Conservation (phyloP, 1,140 invertebrate species). For the roundworm (Caenorhabditis elegans) region DNA sequence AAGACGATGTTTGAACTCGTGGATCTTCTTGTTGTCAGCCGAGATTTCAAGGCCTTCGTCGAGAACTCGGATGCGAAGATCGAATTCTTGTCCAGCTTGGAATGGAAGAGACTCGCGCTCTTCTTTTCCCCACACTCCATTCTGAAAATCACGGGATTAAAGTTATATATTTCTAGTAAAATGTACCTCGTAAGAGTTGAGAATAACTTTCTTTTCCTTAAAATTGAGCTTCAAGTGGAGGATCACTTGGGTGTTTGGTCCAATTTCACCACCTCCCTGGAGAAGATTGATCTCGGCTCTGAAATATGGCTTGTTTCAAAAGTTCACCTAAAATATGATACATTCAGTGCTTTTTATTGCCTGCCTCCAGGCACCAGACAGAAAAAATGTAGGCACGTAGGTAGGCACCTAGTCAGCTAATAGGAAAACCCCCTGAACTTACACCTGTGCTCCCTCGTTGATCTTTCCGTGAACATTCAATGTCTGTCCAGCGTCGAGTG, state of each 20-base stretch:
- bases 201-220: slow-evolving; percentile 48
- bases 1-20: slow-evolving; percentile 51
- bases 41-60: slow-evolving; percentile 43
- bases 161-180: background rate
- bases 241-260: slow-evolving; percentile 14
- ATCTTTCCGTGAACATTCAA: slow-evolving; percentile 16
- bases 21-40: slow-evolving; percentile 45
- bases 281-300: slow-evolving; percentile 49
- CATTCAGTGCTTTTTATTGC: no score
- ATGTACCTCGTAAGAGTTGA: slow-evolving; percentile 38
- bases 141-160: slow-evolving; percentile 35
- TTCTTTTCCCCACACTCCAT: slow-evolving; percentile 46
- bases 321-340: no score
- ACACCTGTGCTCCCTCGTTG: slow-evolving; percentile 5
- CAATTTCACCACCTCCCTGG: slow-evolving; percentile 40
- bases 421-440: no score
- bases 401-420: no score
- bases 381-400: no score
- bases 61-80: slow-evolving; percentile 47
- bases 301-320: background rate
- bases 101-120: slow-evolving; percentile 45
- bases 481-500: slow-evolving; percentile 8
- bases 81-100: slow-evolving; percentile 42
- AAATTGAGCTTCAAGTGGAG: slow-evolving; percentile 47
- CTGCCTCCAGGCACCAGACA: no score